Base-by-base conservation (phyloP, 1,140 invertebrate species). In the Neodiprion fabricii region DNA sequence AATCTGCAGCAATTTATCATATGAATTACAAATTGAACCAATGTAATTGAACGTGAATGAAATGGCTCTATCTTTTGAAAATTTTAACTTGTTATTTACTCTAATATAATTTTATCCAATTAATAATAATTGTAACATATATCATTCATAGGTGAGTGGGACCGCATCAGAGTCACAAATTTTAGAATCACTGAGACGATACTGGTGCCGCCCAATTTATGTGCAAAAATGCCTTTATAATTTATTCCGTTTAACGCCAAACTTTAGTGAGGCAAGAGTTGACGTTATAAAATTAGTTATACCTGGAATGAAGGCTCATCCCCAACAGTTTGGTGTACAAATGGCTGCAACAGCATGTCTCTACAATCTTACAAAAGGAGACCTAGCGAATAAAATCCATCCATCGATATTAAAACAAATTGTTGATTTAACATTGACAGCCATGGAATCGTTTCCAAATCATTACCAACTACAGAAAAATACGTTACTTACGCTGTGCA, bases 281-380 rank as follows among this genome's bases (percentile, higher is more conserved):
- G 93, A 95, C 81, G 91, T 95, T 14, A 93, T 93, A 74, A 88
- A 95, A 88, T 83, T 94, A 72, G 91, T 95, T n/a, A 82, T 95
- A 75, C 90, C 91, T 65, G 89, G 90, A 47, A 95, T 96, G 94
- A 90, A 90, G 81, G 86, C 87, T 28, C 92, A 95, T 86, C 90
- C 91, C 7, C 90, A 90, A 70, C 89, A 92, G 72, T 90, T 94
- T 74, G 90, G 91, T 40, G 92, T 96, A 65, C 95, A 96, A 87
- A 94, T 95, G 91, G 94, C 94, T 65, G 94, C 93, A 9, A 95
- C 94, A 48, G 95, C 95, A 40, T 96, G 94, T 84, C 87, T 96
- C 21, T 96, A 96, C 82, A 95, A 95, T 86, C 89, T 96, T 21
- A 94, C 94, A 1, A 92, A 93, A 81, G 91, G 91, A 17, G 92